Conservation (phyloP, 1,140 invertebrate species). For the Drosophila neocordata region DNA sequence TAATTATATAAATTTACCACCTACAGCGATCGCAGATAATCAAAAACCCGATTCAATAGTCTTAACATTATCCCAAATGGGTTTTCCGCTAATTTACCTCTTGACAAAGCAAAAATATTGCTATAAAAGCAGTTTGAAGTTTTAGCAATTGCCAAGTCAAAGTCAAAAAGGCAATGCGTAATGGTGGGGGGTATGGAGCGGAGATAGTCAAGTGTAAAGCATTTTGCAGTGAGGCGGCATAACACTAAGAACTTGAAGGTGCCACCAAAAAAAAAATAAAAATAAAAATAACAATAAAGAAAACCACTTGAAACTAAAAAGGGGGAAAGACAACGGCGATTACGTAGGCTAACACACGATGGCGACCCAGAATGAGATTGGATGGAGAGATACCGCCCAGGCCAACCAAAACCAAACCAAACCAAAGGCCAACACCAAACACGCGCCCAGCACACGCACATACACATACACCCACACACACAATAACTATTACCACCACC, state of each 20-base stretch:
- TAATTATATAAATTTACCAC: not conserved
- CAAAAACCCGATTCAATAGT: not conserved
- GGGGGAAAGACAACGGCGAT: slow-evolving; percentile 67
- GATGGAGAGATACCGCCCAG: slow-evolving; percentile 31
- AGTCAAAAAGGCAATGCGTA: slow-evolving; percentile 29
- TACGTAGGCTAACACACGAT: slow-evolving; percentile 48
- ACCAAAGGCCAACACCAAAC: slow-evolving; percentile 65
- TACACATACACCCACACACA: slow-evolving; percentile 1
- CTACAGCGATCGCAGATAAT: not conserved
- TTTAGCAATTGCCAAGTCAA: slow-evolving; percentile 38
- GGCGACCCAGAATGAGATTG: slow-evolving; percentile 13
- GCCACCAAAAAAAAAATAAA: slow-evolving; percentile 15
- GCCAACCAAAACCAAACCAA: slow-evolving; percentile 36
- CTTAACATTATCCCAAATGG: slow-evolving; percentile 1
- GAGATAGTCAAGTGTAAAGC: slow-evolving; percentile 17
- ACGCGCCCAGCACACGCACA: slow-evolving; percentile 47
- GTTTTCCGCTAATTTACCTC: slow-evolving; percentile 14
- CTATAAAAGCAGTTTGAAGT: slow-evolving; percentile 32
- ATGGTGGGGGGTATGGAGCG: slow-evolving; percentile 8
- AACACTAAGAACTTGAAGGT: slow-evolving; percentile 33
- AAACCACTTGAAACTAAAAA: slow-evolving; percentile 72
- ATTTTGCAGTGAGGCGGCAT: slow-evolving; percentile 15
- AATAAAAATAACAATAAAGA: not conserved
- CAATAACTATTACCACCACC: not conserved
- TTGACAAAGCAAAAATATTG: slow-evolving; percentile 10